Percentiles rank a stretch among this genome's conserved stretches.
Evolutionary conservation across 2,797 vertebrate species (phyloP).

Genomic region (Brachyalestes nurse): DNA sequence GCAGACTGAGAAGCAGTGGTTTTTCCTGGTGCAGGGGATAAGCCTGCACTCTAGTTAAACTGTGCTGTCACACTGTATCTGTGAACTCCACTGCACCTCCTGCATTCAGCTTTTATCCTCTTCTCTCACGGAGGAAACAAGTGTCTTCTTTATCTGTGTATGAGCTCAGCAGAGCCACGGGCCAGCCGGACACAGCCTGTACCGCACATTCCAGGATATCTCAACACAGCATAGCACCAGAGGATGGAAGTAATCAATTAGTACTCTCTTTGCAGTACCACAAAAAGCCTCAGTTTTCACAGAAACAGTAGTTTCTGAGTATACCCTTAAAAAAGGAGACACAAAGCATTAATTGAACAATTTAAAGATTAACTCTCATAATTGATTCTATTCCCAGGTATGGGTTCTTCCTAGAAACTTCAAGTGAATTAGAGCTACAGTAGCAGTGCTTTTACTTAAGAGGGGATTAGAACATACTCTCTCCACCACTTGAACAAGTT

Average conservation of each 20-base stretch:
- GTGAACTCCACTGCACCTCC: slow-evolving; percentile 13
- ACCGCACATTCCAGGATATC: neutral
- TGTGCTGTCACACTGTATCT: slow-evolving; percentile 21
- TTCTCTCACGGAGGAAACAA: slow-evolving; percentile 3
- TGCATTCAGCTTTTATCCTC: slow-evolving; percentile 10
- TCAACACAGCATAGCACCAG: neutral
- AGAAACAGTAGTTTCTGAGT: neutral
- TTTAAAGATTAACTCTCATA: too few species aligned
- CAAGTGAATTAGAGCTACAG: neutral
- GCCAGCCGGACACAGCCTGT: neutral
- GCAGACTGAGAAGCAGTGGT: neutral
- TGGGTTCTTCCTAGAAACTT: too few species aligned
- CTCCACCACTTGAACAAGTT: neutral
- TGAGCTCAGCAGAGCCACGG: slow-evolving; percentile 15
- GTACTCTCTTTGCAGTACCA: neutral
- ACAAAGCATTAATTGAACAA: too few species aligned
- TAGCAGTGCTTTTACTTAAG: neutral
- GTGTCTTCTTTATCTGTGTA: slow-evolving; percentile 38
- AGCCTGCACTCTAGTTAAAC: slow-evolving; percentile 10
- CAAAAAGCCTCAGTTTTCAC: neutral
- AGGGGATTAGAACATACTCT: neutral
- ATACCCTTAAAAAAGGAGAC: too few species aligned
- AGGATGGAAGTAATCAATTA: neutral
- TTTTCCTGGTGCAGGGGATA: slow-evolving; percentile 23
- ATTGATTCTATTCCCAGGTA: too few species aligned